These are phyloP conservation scores for Papilio helenus DNA, from an alignment of 1,140 invertebrate species.

Conservation along the genomic window DNA sequence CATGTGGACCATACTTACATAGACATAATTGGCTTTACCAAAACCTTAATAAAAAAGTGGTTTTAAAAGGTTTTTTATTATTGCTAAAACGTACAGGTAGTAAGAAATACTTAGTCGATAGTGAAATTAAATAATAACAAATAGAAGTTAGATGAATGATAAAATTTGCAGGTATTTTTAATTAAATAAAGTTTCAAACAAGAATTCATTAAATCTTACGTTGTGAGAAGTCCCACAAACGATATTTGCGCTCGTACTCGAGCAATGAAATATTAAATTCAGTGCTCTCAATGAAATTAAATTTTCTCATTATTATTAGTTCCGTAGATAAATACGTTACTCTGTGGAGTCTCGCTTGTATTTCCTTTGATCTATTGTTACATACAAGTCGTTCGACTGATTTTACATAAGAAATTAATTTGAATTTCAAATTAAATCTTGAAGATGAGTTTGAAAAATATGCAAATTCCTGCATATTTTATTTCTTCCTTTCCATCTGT, in stretches of 20 bases:
- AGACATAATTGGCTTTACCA: too few species aligned
- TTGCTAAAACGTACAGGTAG: too few species aligned
- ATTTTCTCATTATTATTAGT: conserved; percentile 37
- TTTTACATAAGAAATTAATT: not conserved
- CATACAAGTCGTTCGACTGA: not conserved
- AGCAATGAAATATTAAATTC: conserved; percentile 42
- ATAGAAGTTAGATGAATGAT: not conserved
- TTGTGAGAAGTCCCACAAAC: conserved; percentile 37
- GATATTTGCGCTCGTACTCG: conserved; percentile 30
- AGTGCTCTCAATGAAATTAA: conserved; percentile 41
- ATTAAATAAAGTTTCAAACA: conserved; percentile 33
- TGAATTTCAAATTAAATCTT: not conserved
- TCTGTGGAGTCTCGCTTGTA: not conserved
- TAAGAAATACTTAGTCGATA: not conserved
- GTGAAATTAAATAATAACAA: not conserved
- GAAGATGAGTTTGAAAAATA: not conserved
- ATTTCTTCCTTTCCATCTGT: not conserved
- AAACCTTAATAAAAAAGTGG: too few species aligned
- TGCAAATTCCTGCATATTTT: not conserved
- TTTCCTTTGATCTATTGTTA: conserved; percentile 32
- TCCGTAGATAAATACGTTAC: conserved; percentile 22
- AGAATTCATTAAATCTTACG: conserved; percentile 38
- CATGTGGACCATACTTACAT: too few species aligned
- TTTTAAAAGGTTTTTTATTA: too few species aligned
- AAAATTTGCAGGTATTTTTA: conserved; percentile 29